These are phyloP conservation scores for Myotis myotis DNA, from an alignment of 2,797 vertebrate genomes.

Conservation along the genomic window DNA sequence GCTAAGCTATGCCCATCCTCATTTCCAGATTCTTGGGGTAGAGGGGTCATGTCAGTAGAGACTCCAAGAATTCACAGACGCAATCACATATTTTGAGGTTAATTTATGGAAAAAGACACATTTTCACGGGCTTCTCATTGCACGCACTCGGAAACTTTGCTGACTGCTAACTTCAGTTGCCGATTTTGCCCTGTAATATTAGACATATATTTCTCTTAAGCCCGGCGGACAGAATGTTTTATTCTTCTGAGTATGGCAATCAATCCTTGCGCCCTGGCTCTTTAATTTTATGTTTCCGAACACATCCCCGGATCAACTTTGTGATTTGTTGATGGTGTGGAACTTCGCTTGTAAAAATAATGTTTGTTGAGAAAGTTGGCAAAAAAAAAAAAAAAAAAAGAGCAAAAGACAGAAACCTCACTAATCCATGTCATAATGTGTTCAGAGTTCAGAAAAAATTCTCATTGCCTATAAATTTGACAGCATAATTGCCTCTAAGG, in stretches of 20 bases:
- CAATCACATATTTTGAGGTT: neutral
- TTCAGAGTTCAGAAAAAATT: neutral
- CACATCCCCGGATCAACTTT: constrained; percentile 33
- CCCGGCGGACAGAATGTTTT: constrained; percentile 27
- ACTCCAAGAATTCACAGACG: neutral
- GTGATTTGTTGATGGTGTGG: constrained; percentile 61
- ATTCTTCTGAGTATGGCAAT: neutral
- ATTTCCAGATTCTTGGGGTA: neutral
- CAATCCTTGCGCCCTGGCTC: neutral
- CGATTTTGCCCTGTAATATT: neutral
- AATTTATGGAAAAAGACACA: neutral
- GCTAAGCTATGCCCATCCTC: neutral
- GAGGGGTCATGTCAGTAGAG: neutral
- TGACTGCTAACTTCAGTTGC: neutral
- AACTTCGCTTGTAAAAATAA: constrained; percentile 41
- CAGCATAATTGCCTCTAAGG: constrained; percentile 34
- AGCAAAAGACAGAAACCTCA: neutral
- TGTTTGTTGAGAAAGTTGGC: constrained; percentile 29
- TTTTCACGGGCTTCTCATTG: neutral
- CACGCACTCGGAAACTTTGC: neutral
- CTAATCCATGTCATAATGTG: neutral
- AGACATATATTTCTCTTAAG: constrained; percentile 19
- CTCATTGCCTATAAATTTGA: constrained; percentile 41
- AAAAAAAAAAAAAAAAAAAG: neutral
- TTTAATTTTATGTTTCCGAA: constrained; percentile 50